Evolutionary conservation across 2,113 vertebrate genomes (phyloP), one percentile per base, ranked within the genome.

Genomic region (Sclerurus mexicanus): DNA sequence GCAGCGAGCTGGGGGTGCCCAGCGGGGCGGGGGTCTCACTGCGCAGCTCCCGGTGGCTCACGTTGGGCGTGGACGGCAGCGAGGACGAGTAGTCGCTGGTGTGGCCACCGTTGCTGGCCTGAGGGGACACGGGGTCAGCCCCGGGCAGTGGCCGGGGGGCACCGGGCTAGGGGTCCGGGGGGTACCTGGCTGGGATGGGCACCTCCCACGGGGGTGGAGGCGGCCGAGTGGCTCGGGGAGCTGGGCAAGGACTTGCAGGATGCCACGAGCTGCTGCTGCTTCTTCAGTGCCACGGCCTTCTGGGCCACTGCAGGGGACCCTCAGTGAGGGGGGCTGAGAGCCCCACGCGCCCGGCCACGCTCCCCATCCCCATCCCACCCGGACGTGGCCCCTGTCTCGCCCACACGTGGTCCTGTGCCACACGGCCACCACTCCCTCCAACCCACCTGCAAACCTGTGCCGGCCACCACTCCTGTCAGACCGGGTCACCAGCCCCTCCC

Each of bases 221-320:
- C 98, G 18, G 99, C 98, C 0, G 99, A 99, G 97, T 99, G 99
- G 92, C 98, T 99, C 23, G 99, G 99, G 11, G 99, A 99, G 98
- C 99, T 99, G 6, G 99, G 99, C 44, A 99, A 97, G 33, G 99
- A 99, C 93, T 99, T 99, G 98, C 99, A 99, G 95, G 99, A 98
- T 2, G 99, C 98, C 95, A 98, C 95, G 50, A 99, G 98, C 50
- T 98, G 98, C 15, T 99, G 98, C 96, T 99, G 99, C 94, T 99
- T 99, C 95, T 98, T 99, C 88, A 99, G 97, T 5, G 98, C 97
- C 17, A 99, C 98, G 8, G 99, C 99, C 95, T 99, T 99, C 98
- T 99, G 99, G 73, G 99, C 98, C 53, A 99, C 99, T 99, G 97
- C 6, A 6, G 82, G 60, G 71, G 6, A 64, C 11, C 9, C 28